Conservation (phyloP, 2,797 vertebrate species). For the Nasua narica region DNA sequence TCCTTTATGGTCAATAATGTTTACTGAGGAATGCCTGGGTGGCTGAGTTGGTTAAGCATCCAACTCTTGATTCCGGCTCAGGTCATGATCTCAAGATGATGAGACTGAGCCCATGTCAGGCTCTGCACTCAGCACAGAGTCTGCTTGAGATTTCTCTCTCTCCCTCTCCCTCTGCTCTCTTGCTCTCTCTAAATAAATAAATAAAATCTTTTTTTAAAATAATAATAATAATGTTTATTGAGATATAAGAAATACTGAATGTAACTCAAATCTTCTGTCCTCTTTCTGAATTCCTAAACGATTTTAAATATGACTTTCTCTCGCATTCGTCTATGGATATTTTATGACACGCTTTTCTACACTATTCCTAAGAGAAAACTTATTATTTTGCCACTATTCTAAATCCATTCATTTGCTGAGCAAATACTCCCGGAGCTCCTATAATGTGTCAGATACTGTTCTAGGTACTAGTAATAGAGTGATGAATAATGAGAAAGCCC, state of each 20-base stretch:
- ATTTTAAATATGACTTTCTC: neutral
- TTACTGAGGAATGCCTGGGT: neutral
- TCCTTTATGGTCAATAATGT: conserved; percentile 7
- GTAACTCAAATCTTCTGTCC: neutral
- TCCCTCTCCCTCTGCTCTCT: neutral
- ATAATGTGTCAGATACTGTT: neutral
- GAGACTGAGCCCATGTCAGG: neutral
- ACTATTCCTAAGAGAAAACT: conserved; percentile 4
- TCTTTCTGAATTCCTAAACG: neutral
- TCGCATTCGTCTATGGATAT: neutral
- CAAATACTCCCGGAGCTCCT: neutral
- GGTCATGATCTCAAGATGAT: neutral
- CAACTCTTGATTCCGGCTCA: neutral
- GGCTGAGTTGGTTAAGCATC: neutral
- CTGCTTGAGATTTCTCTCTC: neutral
- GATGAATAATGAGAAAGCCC: conserved; percentile 20
- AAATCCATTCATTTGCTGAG: neutral
- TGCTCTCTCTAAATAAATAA: neutral
- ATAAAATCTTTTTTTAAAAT: neutral
- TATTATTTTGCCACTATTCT: neutral
- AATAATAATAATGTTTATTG: neutral
- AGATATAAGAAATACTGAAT: conserved; percentile 1
- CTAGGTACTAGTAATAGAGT: neutral
- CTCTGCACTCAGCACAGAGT: neutral
- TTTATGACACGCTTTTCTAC: neutral